A percentile compares a stretch with the other conserved stretches of the same genome.
phyloP scores from a whole-genome alignment of 2,113 vertebrate genomes.

The Hippocampus abdominalis region DNA sequence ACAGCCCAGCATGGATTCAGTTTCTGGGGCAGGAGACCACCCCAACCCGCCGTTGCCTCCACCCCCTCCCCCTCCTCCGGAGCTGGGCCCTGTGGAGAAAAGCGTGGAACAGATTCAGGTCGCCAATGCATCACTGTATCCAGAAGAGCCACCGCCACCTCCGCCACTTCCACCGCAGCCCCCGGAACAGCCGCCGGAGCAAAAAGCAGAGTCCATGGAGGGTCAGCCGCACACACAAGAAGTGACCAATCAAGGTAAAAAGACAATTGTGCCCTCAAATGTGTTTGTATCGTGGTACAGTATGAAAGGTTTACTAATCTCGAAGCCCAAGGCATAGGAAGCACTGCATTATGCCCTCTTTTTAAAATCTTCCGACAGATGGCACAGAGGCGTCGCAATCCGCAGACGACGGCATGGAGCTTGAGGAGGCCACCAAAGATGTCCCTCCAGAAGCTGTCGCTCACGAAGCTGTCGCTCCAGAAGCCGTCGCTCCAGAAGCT shows the following conservation, averaged over 20 bases:
- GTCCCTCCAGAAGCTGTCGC: slow-evolving; percentile 79
- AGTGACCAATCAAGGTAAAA: slow-evolving; percentile 44
- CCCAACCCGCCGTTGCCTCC: slow-evolving; percentile 10
- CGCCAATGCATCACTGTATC: slow-evolving; percentile 46
- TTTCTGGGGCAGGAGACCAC: slow-evolving; percentile 40
- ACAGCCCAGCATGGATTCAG: slow-evolving; percentile 36
- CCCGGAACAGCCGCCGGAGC: slow-evolving; percentile 31
- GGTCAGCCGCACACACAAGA: slow-evolving; percentile 13
- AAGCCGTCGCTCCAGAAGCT: slow-evolving; percentile 81
- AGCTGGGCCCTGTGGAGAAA: slow-evolving; percentile 55
- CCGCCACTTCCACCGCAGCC: slow-evolving; percentile 37
- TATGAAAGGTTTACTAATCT: neutral
- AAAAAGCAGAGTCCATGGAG: slow-evolving; percentile 5
- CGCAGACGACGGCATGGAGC: slow-evolving; percentile 74
- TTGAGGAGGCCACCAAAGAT: slow-evolving; percentile 79
- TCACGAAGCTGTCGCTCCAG: too few species aligned
- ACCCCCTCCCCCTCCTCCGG: neutral
- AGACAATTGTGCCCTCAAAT: neutral
- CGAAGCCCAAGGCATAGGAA: too few species aligned
- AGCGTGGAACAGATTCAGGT: slow-evolving; percentile 61
- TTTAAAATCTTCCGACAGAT: neutral
- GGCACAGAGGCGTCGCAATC: slow-evolving; percentile 12
- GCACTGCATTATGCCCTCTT: too few species aligned
- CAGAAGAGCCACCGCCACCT: slow-evolving; percentile 36
- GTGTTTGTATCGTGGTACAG: neutral